Percentiles rank a stretch among this genome's conserved stretches.
These are phyloP conservation scores for Schrankia costaestrigalis DNA, from an alignment of 2,888 invertebrate species.

Conservation along the genomic window DNA sequence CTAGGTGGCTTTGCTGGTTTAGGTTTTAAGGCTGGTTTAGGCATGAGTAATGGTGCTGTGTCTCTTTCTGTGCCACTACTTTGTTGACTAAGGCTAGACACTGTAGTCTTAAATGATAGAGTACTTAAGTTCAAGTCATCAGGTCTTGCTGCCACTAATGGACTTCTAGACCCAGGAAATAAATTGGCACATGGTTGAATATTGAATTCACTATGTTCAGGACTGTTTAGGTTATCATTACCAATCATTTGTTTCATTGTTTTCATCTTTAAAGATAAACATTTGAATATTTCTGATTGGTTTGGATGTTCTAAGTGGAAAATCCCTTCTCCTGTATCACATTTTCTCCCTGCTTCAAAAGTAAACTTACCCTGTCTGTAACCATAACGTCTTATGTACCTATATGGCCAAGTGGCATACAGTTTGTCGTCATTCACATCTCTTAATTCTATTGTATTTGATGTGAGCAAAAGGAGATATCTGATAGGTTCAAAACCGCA, in stretches of 20 bases:
- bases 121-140: slow-evolving; percentile 73
- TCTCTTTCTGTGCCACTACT: slow-evolving; percentile 63
- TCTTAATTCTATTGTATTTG: slow-evolving; percentile 87
- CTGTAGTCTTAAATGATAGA: slow-evolving; percentile 68
- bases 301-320: slow-evolving; percentile 90
- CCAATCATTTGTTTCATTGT: slow-evolving; percentile 91
- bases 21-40: slow-evolving; percentile 81
- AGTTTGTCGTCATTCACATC: slow-evolving; percentile 83
- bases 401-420: slow-evolving; percentile 91
- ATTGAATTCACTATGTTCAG: slow-evolving; percentile 86
- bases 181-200: slow-evolving; percentile 88
- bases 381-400: slow-evolving; percentile 91
- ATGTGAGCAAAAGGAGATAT: slow-evolving; percentile 87
- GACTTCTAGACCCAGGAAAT: slow-evolving; percentile 91
- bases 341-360: slow-evolving; percentile 93
- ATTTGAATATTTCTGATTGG: slow-evolving; percentile 90
- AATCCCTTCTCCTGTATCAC: slow-evolving; percentile 91
- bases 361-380: slow-evolving; percentile 92
- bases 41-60: slow-evolving; percentile 68
- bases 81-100: slow-evolving; percentile 67
- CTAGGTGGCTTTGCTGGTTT: slow-evolving; percentile 83
- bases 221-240: slow-evolving; percentile 83
- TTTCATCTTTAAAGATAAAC: slow-evolving; percentile 91
- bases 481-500: slow-evolving; percentile 86
- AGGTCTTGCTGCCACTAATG: slow-evolving; percentile 83